These are phyloP conservation scores for Montipora capricornis DNA, from an alignment of 64 coral and sea anemone species.

Conservation along the genomic window DNA sequence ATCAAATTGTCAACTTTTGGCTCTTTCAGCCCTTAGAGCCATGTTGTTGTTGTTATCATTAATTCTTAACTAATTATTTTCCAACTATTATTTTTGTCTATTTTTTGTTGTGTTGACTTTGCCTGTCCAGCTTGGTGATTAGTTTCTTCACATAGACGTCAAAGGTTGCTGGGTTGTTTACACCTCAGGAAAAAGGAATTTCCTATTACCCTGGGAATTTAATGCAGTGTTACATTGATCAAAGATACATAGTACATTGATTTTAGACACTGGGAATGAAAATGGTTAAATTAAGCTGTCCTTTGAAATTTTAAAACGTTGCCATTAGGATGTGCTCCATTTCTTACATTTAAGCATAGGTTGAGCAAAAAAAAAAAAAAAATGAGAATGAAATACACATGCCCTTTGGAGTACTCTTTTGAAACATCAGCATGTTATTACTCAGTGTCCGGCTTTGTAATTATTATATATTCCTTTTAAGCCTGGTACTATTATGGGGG, in stretches of 20 bases:
- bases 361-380: conserved; percentile 15
- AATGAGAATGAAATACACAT: conserved; percentile 33
- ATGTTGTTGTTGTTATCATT: conserved; percentile 31
- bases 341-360: conserved; percentile 47
- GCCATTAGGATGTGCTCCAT: conserved; percentile 9
- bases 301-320: too few relatives aligned
- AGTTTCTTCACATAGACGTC: conserved; percentile 3
- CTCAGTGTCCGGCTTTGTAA: too few relatives aligned
- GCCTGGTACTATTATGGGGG: conserved; percentile 17
- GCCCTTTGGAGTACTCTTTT: background rate
- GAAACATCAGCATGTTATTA: too few relatives aligned
- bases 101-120: conserved; percentile 8
- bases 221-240: conserved; percentile 24
- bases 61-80: conserved; percentile 6
- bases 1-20: conserved; percentile 24
- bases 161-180: conserved; percentile 15
- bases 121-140: conserved; percentile 25
- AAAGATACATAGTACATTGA: conserved; percentile 48
- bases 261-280: background rate
- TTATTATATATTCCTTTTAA: too few relatives aligned
- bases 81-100: background rate
- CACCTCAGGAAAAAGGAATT: background rate
- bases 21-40: background rate
- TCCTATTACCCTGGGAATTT: background rate
- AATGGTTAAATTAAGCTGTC: conserved; percentile 11